Base-by-base conservation (phyloP, 2,888 invertebrate species). In the Trachelus troglodyta region DNA sequence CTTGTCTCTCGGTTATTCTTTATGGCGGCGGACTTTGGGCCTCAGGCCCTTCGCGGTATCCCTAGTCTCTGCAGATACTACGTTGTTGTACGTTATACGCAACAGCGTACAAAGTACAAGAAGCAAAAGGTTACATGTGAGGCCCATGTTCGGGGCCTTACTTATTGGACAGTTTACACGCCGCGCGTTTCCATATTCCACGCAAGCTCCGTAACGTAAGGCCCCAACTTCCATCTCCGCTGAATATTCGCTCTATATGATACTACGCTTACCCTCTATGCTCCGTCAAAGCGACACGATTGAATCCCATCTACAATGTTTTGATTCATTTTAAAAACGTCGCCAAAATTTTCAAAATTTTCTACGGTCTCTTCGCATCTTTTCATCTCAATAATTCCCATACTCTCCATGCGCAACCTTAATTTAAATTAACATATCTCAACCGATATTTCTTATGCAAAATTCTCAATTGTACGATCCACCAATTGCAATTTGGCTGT, bases 101-200 rank as follows among this genome's bases (percentile, higher is more conserved):
- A 33, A 34, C 75, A 71, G 79, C 79, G 79, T 81, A 85, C 85
- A 84, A 85, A 83, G 82, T 87, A 90, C 85, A 86, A 89, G 86
- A 83, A 85, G 86, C 85, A 82, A 83, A 84, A 84, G 85, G 82
- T 81, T 85, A 88, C 87, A 87, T 86, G 85, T 80, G 78, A 75
- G 82, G 83, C 80, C 83, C 87, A 80, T 89, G 87, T 89, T 89
- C 87, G 81, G 85, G 86, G 78, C 85, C 85, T 90, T 90, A 90
- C 89, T 90, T 90, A 90, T 90, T 90, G 88, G 90, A 90, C 89
- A 89, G 89, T 89, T 90, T 90, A 90, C 90, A 90, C 89, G 87
- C 86, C 81, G 76, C 79, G 85, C 80, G 81, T 82, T 87, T 85
- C 83, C 83, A 83, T 83, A 79, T 81, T 75, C 35, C 69, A 73